Percentiles rank a stretch among this genome's conserved stretches.
Conservation (phyloP, 2,888 invertebrate genomes). For the Anthophora plumipes region DNA sequence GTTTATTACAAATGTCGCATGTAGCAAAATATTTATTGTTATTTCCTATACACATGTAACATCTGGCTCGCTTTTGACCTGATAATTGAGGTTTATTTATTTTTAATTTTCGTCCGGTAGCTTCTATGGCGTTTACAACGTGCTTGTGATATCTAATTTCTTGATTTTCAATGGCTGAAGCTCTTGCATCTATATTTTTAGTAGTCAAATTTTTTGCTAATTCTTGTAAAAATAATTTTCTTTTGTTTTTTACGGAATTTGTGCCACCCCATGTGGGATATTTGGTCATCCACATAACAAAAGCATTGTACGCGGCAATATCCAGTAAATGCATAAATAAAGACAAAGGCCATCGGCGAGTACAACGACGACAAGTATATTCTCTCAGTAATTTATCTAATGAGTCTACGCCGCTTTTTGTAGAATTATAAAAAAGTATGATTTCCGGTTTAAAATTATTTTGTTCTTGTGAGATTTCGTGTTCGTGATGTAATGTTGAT, state of each 20-base stretch:
- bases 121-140: too few relatives aligned
- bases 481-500: background rate
- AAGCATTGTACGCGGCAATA: constrained; percentile 10
- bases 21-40: too few relatives aligned
- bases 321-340: constrained; percentile 16
- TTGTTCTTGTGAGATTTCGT: background rate
- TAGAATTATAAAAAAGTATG: constrained; percentile 5
- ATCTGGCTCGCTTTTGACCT: too few relatives aligned
- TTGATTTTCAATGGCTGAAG: too few relatives aligned
- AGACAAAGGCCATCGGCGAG: background rate
- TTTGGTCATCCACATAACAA: constrained; percentile 1
- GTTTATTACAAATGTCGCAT: too few relatives aligned
- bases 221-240: constrained; percentile 14
- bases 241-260: background rate
- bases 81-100: too few relatives aligned
- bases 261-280: background rate
- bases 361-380: background rate
- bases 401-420: background rate
- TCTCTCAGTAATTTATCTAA: constrained; percentile 1
- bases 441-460: constrained; percentile 1
- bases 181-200: background rate
- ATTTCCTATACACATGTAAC: too few relatives aligned
- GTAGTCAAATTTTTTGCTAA: background rate
- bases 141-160: too few relatives aligned
- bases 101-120: too few relatives aligned